Conservation (phyloP, 2,113 vertebrate genomes). For the Oenanthe oenanthe region DNA sequence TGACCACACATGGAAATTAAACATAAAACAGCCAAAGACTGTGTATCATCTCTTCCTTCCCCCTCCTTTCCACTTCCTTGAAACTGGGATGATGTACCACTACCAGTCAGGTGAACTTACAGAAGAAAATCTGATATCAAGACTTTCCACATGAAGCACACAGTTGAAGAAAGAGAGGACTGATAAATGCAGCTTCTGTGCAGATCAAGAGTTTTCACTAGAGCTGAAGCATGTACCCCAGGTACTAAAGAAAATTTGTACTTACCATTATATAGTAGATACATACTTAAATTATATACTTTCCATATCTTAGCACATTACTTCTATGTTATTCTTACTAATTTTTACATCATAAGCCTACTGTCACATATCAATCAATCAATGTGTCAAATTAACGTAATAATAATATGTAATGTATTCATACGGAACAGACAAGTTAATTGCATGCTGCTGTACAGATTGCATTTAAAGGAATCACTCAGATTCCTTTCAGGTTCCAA, state of each 20-base stretch:
- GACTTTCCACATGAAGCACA: background rate
- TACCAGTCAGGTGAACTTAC: background rate
- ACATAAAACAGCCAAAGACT: background rate
- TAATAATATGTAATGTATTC: background rate
- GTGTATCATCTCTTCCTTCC: background rate
- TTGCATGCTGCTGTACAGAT: background rate
- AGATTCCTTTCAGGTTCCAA: background rate
- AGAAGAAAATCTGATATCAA: background rate
- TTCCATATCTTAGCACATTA: background rate
- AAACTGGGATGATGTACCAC: background rate
- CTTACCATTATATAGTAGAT: background rate
- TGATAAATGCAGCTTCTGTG: background rate
- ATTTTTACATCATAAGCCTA: background rate
- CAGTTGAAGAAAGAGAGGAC: background rate
- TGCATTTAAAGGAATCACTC: background rate
- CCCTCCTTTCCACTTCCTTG: background rate
- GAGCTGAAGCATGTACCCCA: background rate
- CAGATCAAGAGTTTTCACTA: background rate
- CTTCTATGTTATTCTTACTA: background rate
- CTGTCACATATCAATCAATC: background rate
- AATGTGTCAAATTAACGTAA: background rate
- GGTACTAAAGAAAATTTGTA: background rate
- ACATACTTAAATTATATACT: background rate
- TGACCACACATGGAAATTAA: background rate
- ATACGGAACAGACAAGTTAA: background rate